Evolutionary conservation across 1,140 invertebrate genomes (phyloP).

Genomic region (Listronotus bonariensis): DNA sequence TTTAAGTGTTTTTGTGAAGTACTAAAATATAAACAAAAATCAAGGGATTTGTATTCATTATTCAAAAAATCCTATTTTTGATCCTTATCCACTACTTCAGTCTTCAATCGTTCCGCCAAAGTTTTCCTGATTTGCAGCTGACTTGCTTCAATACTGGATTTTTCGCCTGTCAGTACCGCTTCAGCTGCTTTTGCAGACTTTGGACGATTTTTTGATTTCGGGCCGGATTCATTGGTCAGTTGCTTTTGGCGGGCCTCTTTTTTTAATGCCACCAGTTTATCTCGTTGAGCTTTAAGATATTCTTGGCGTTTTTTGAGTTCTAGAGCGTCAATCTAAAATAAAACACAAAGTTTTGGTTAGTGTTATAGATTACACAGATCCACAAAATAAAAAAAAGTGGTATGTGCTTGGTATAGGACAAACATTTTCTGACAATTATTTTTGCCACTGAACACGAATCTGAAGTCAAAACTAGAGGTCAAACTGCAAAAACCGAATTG

Average conservation of each 20-base stretch:
- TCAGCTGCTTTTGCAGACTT: constrained; percentile 72
- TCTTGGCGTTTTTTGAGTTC: constrained; percentile 81
- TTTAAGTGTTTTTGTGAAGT: too few species aligned
- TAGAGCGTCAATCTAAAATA: constrained; percentile 58
- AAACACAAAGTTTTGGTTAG: background rate
- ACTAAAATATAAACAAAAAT: too few species aligned
- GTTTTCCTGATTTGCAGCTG: constrained; percentile 78
- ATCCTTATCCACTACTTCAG: constrained; percentile 67
- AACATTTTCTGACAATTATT: too few species aligned
- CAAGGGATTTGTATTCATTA: background rate
- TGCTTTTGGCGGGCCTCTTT: constrained; percentile 81
- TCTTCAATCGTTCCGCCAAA: constrained; percentile 79
- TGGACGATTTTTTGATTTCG: constrained; percentile 59
- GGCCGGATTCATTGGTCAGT: constrained; percentile 62
- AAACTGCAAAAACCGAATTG: too few species aligned
- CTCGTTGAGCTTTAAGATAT: constrained; percentile 84
- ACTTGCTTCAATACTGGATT: constrained; percentile 59
- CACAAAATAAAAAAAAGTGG: too few species aligned
- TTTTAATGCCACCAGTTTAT: constrained; percentile 87
- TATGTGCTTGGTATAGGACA: too few species aligned
- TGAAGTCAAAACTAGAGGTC: too few species aligned
- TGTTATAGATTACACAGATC: background rate
- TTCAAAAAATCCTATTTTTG: constrained; percentile 29
- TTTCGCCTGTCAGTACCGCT: constrained; percentile 61
- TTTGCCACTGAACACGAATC: too few species aligned